phyloP scores from a whole-genome alignment of 2,888 invertebrate genomes.

The Pantelozetes paolii region DNA sequence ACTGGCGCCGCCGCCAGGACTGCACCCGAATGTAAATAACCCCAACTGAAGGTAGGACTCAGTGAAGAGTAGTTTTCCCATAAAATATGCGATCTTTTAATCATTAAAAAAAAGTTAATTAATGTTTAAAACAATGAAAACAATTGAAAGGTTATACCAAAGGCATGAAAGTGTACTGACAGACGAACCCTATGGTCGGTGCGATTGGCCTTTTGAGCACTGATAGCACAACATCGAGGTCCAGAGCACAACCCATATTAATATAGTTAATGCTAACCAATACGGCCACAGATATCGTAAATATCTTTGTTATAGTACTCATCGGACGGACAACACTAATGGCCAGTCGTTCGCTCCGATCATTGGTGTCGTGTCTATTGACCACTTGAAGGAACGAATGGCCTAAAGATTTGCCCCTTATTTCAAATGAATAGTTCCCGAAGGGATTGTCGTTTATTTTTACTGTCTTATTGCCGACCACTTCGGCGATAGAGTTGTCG shows the following conservation, averaged over 20 bases:
- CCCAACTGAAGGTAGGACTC: constrained; percentile 70
- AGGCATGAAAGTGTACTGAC: constrained; percentile 82
- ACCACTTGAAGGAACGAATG: constrained; percentile 42
- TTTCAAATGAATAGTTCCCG: constrained; percentile 34
- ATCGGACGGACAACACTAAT: constrained; percentile 44
- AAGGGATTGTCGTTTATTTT: background rate
- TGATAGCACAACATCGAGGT: constrained; percentile 65
- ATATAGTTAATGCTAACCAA: constrained; percentile 76
- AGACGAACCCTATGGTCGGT: constrained; percentile 69
- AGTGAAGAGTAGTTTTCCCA: constrained; percentile 59
- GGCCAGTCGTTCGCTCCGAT: constrained; percentile 34
- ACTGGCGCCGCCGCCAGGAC: constrained; percentile 90
- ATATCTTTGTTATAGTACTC: constrained; percentile 43
- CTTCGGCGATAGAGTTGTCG: constrained; percentile 15
- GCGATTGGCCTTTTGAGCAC: constrained; percentile 69
- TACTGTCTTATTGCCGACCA: background rate
- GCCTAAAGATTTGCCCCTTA: constrained; percentile 46
- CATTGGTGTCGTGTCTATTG: constrained; percentile 34
- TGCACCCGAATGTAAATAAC: constrained; percentile 69
- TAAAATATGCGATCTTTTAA: constrained; percentile 33
- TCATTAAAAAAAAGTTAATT: background rate
- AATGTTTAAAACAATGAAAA: background rate
- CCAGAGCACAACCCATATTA: constrained; percentile 84
- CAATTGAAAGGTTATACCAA: constrained; percentile 56
- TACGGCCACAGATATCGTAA: constrained; percentile 59